These are phyloP conservation scores for Drosophila limbata DNA, from an alignment of 2,888 invertebrate genomes.

Conservation along the genomic window DNA sequence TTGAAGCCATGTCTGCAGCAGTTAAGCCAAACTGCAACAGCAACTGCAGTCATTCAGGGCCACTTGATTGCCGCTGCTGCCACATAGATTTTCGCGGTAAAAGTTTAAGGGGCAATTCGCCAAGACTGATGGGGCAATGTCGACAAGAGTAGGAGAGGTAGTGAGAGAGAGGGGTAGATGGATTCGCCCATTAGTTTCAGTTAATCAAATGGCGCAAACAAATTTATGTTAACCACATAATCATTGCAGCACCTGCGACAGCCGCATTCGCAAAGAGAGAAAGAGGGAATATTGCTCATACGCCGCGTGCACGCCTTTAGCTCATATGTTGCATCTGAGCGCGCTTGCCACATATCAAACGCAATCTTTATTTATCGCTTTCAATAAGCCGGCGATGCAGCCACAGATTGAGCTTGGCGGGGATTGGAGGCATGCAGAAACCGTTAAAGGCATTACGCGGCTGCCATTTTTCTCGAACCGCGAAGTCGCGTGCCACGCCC, in stretches of 20 bases:
- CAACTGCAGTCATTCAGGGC: conserved; percentile 78
- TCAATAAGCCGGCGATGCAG: conserved; percentile 73
- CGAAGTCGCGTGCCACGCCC: conserved; percentile 20
- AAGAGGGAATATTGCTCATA: conserved; percentile 42
- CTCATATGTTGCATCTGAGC: conserved; percentile 34
- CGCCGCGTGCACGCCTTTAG: conserved; percentile 29
- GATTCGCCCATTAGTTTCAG: conserved; percentile 18
- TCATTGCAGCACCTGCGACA: conserved; percentile 61
- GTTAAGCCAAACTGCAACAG: conserved; percentile 64
- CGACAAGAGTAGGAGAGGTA: conserved; percentile 4
- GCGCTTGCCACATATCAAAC: conserved; percentile 52
- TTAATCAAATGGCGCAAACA: conserved; percentile 64
- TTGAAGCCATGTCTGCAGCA: conserved; percentile 25
- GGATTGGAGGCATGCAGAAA: conserved; percentile 59
- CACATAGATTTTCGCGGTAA: conserved; percentile 47
- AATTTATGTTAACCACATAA: conserved; percentile 81
- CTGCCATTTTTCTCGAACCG: conserved; percentile 70
- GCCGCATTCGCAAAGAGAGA: not conserved
- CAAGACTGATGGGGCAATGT: conserved; percentile 26
- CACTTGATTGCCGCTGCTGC: conserved; percentile 61
- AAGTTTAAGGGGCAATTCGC: conserved; percentile 46
- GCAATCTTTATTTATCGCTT: conserved; percentile 83
- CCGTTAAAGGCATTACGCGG: conserved; percentile 76
- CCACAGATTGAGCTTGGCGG: conserved; percentile 43
- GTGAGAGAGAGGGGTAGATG: not conserved